Base-by-base conservation (phyloP, 2,888 invertebrate genomes). In the Noctua janthe region DNA sequence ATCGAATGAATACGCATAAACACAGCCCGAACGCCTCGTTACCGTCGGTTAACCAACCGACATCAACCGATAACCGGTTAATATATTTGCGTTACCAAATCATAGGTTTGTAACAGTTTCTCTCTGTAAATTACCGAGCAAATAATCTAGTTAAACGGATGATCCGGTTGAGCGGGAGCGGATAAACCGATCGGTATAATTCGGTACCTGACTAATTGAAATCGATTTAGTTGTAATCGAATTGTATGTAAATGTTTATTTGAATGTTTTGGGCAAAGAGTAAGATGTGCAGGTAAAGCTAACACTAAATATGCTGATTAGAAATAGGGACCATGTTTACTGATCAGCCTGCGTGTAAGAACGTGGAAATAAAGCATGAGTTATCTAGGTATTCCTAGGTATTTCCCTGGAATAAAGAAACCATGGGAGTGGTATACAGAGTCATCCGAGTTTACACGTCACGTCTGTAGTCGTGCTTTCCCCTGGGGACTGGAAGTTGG, bases 71-170 rank as follows among this genome's bases (percentile, higher is more conserved):
- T 69, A 72, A 78, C 76, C 79, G 29, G 71, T 69, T 78, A 76
- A 87, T 77, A 66, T 78, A 83, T 78, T 80, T 75, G 67, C 59
- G 62, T 77, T 75, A 77, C 66, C 64, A 85, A 85, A 85, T 83
- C 78, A 84, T 82, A 84, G 75, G 78, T 78, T 80, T 81, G 77
- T 71, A 83, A 81, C 76, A 78, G 76, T 78, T 86, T 87, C 89
- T 76, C 86, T 89, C 89, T 89, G 88, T 87, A 83, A 87, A 89
- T 89, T 88, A 84, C 54, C 64, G 71, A 74, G 78, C 82, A 78
- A 81, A 87, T 89, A 89, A 89, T 83, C 82, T 72, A 71, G 80
- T 89, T 84, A 87, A 81, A 72, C 71, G 73, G 74, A 74, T 90
- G 84, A 90, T 78, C 81, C 79, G 80, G 82, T 59, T 84, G 77